Conservation (phyloP, 2,797 vertebrate genomes). For the Prunella strophiata region DNA sequence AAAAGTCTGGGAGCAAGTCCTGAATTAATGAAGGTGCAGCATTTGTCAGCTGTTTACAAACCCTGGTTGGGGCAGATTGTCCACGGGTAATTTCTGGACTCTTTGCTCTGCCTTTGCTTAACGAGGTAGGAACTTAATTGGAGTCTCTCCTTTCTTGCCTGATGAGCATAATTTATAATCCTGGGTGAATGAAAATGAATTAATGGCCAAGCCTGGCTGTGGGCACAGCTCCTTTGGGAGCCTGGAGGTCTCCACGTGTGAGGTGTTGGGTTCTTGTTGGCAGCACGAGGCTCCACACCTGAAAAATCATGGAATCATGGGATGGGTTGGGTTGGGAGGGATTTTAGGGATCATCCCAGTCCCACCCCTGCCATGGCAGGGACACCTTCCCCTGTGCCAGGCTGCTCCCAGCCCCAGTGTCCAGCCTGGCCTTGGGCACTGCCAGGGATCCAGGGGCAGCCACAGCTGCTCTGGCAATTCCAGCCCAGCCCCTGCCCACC, state of each 20-base stretch:
- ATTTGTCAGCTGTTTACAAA: constrained; percentile 10
- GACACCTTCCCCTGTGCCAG: background rate
- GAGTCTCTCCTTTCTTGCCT: background rate
- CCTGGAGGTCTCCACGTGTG: background rate
- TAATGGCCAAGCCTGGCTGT: background rate
- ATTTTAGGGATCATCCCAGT: fast-evolving
- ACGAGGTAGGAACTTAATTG: background rate
- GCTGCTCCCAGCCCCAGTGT: background rate
- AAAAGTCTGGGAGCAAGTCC: background rate
- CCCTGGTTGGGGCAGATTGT: background rate
- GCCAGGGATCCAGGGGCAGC: background rate
- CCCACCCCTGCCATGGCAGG: background rate
- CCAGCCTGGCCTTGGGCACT: background rate
- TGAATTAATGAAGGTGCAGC: background rate
- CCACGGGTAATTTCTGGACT: background rate
- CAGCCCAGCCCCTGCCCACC: too few relatives aligned
- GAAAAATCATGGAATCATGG: background rate
- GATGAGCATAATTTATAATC: background rate
- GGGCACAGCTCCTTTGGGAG: background rate
- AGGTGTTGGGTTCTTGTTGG: background rate
- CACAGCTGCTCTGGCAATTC: too few relatives aligned
- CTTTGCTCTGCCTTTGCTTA: background rate
- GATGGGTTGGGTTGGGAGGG: background rate
- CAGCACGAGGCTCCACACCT: background rate
- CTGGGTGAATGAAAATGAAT: background rate